Evolutionary conservation across 2,888 invertebrate genomes (phyloP).

Genomic region (Phalera bucephala): DNA sequence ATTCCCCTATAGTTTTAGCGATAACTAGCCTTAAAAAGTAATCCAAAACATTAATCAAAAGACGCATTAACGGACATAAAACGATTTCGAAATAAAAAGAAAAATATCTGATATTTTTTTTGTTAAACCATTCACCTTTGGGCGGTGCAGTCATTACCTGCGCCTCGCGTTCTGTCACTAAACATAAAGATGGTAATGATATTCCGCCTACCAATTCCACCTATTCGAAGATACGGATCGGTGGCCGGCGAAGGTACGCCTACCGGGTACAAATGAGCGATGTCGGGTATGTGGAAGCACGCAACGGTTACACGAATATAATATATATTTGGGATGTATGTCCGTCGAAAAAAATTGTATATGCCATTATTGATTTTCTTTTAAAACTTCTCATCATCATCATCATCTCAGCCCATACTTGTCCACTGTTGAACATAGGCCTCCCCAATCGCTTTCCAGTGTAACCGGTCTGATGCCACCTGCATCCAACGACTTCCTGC

Average conservation of each 20-base stretch:
- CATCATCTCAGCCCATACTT: too few species aligned
- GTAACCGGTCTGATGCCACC: too few species aligned
- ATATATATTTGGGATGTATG: too few species aligned
- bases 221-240: slow-evolving; percentile 77
- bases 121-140: slow-evolving; percentile 37
- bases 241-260: slow-evolving; percentile 62
- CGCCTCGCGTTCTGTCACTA: slow-evolving; percentile 63
- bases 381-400: too few species aligned
- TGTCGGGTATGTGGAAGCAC: slow-evolving; percentile 17
- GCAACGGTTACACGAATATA: too few species aligned
- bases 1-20: too few species aligned
- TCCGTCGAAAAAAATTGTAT: too few species aligned
- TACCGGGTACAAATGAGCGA: slow-evolving; percentile 58
- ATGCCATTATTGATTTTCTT: too few species aligned
- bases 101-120: slow-evolving; percentile 20
- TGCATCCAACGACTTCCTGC: too few species aligned
- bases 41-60: slow-evolving; percentile 1
- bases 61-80: slow-evolving; percentile 9
- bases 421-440: too few species aligned
- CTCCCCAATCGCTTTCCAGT: too few species aligned
- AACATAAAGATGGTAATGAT: slow-evolving; percentile 65
- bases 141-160: slow-evolving; percentile 58
- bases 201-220: slow-evolving; percentile 79
- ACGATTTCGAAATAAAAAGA: slow-evolving; percentile 8
- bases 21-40: not conserved